Evolutionary conservation across 2,888 invertebrate species (phyloP).

Genomic region (Liodrosophila aerea): DNA sequence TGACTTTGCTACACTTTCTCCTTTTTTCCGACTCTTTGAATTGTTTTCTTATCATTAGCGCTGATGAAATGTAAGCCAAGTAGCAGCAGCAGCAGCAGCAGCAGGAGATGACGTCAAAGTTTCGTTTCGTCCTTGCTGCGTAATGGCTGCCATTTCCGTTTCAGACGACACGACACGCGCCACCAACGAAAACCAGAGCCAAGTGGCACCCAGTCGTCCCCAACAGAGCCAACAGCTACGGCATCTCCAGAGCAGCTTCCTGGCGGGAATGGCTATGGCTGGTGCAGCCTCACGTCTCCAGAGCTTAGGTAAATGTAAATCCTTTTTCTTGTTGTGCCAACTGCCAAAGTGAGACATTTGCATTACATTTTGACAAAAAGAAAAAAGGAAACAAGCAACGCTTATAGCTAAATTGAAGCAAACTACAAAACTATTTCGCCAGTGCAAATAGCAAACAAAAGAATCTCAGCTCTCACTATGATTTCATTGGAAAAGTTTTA

Average conservation of each 20-base stretch:
- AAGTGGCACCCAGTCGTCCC: constrained; percentile 13
- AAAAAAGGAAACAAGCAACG: too few species aligned
- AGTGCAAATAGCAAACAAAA: too few species aligned
- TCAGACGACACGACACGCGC: constrained; percentile 53
- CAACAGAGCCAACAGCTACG: constrained; percentile 4
- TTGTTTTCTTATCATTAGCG: constrained; percentile 75
- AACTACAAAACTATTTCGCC: constrained; percentile 3
- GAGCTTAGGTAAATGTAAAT: constrained; percentile 61
- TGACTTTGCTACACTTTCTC: constrained; percentile 27
- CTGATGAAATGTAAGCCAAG: constrained; percentile 71
- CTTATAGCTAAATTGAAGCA: constrained; percentile 9
- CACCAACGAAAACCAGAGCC: constrained; percentile 31
- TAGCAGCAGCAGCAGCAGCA: constrained; percentile 18
- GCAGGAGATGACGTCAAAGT: constrained; percentile 48
- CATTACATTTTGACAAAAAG: constrained; percentile 37
- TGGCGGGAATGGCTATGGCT: too few species aligned
- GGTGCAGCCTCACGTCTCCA: constrained; percentile 35
- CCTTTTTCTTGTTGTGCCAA: constrained; percentile 39
- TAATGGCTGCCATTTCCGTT: constrained; percentile 72
- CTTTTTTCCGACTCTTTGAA: constrained; percentile 32
- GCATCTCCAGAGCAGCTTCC: background rate
- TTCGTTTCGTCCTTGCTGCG: constrained; percentile 56
- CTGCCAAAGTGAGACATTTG: constrained; percentile 54
- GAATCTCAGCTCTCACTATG: background rate
- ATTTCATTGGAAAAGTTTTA: background rate